Evolutionary conservation across 2,888 invertebrate species (phyloP), one percentile per base, ranked within the genome.

Genomic region (Drosophila anomalata): DNA sequence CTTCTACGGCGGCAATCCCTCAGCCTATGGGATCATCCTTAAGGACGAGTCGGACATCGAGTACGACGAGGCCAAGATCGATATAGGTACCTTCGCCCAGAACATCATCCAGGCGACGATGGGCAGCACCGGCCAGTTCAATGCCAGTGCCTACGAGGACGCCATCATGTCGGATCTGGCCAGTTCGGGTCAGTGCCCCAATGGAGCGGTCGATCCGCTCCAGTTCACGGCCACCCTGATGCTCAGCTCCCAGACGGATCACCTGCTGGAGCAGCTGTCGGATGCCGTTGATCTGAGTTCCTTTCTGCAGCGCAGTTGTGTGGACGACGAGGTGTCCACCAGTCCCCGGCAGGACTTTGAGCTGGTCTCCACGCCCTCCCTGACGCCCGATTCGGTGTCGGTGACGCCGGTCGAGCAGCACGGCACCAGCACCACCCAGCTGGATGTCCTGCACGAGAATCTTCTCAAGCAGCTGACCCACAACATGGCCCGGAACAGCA

Each of bases 91-190:
- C 22, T 91, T 91, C 59, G 86, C 90, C 4, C 91, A 91, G 55
- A 92, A 91, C 52, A 90, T 90, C 2, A 84, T 91, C 1, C 89
- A 90, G 41, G 91, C 90, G 0, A 88, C 89, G 0, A 88, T 90
- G 77, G 87, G 88, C 42, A 84, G 79, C 70, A 66, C 78, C 39
- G 84, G 84, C 0, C 80, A 76, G 59, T 89, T 89, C 68, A 88
- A 92, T 93, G 69, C 94, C 94, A 90, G 93, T 93, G 89, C 77
- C 8, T 96, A 96, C 83, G 95, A 95, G 46, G 96, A 96, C 79
- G 95, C 96, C 6, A 96, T 97, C 94, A 96, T 97, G 93, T 96
- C 96, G 12, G 96, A 96, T 88, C 94, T 96, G 93, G 95, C 95
- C 9, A 73, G 55, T 33, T 79, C 79, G 12, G 78, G 82, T 0